Evolutionary conservation across 2,113 vertebrate genomes (phyloP), one percentile per base, ranked within the genome.

Genomic region (Meriones unguiculatus): DNA sequence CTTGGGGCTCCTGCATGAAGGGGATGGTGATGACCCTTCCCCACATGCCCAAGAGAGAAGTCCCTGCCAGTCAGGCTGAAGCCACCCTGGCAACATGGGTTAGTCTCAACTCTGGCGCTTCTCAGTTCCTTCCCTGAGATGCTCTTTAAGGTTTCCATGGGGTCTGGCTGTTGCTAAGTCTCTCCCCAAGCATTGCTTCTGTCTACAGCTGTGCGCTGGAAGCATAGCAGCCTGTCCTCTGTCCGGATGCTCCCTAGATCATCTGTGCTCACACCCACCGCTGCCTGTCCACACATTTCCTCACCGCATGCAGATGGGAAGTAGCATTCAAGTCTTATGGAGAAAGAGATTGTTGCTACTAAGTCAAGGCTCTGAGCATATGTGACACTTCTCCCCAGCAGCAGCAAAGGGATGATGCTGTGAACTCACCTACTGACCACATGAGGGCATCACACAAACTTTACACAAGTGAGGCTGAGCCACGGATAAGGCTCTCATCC

Each of bases 351-450:
- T 35, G 28, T 72, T 87, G 7, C 62, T 93, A 2, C 35, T 12
- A n/a, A 87, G 28, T 25, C 2, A 2, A 57, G 38, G 11, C n/a
- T 65, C 1, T 0, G 9, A 9, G 24, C 35, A 57, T 67, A 9
- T 70, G 14, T 67, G 35, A 35, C 46, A 78, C 2, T 30, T n/a
- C 54, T 35, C 41, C 50, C 76, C 22, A 81, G 57, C 1, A 11
- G 59, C 72, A 62, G 18, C 24, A 38, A 59, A 17, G 4, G 2
- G 15, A 38, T 12, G n/a, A 4, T 13, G 17, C 72, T 84, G 8
- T 7, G 7, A n/a, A 75, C 78, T 76, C 41, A 10, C 57, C n/a
- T 52, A 32, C 13, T 92, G 17, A 32, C 50, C 54, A 86, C 7
- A 18, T 2, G 18, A 62, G 62, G 67, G 6, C 3, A 35, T 91